Percentiles rank a stretch among this genome's conserved stretches.
Evolutionary conservation across 2,113 vertebrate genomes (phyloP).

Genomic region (Archocentrus centrarchus): DNA sequence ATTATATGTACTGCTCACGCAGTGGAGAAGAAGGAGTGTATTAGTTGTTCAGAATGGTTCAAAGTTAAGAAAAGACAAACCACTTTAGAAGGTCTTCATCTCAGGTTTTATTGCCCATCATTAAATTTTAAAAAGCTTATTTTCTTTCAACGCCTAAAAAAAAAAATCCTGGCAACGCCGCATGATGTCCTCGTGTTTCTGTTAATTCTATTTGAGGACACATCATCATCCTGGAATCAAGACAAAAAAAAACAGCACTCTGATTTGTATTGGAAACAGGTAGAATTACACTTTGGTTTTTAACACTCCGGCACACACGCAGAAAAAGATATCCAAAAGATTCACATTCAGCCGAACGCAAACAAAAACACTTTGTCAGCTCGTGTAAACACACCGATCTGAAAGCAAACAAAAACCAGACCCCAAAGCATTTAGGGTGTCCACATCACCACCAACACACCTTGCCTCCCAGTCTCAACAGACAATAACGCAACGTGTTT

Average conservation of each 20-base stretch:
- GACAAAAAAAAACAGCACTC: background rate
- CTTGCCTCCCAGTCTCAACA: background rate
- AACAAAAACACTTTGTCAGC: background rate
- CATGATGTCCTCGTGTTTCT: background rate
- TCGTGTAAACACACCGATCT: background rate
- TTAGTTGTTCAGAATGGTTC: background rate
- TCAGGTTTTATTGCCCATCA: background rate
- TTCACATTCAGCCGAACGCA: background rate
- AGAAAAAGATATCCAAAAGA: background rate
- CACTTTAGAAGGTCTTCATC: background rate
- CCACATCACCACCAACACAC: background rate
- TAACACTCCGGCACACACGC: background rate
- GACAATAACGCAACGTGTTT: constrained; percentile 19
- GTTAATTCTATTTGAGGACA: background rate
- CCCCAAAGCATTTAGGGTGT: background rate
- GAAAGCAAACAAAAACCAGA: constrained; percentile 13
- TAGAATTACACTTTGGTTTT: background rate
- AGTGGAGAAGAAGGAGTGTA: background rate
- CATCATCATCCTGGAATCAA: background rate
- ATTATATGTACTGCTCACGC: background rate
- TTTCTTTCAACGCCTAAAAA: background rate
- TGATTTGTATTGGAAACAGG: constrained; percentile 4
- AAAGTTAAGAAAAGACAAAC: background rate
- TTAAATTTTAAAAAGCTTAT: constrained; percentile 1
- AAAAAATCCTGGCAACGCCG: no score